A percentile compares a stretch with the other conserved stretches of the same genome.
Evolutionary conservation across 2,888 invertebrate genomes (phyloP).

Genomic region (Sinopyrophorus schimmeli): DNA sequence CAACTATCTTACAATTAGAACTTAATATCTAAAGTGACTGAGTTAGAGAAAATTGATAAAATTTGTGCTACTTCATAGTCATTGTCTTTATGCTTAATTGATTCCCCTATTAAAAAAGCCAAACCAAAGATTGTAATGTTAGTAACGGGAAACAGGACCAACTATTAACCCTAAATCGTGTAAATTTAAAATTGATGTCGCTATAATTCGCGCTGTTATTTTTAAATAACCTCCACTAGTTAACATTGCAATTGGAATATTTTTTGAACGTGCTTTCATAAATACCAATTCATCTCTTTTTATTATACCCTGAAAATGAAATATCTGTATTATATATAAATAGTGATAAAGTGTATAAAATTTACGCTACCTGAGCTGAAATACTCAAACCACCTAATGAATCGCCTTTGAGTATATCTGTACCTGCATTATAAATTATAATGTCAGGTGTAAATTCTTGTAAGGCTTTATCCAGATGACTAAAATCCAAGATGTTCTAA

Average conservation of each 20-base stretch:
- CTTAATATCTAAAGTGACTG: too few species aligned
- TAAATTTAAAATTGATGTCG: conserved; percentile 82
- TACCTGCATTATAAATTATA: conserved; percentile 92
- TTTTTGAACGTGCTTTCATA: conserved; percentile 62
- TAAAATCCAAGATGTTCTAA: conserved; percentile 50
- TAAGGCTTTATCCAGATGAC: conserved; percentile 69
- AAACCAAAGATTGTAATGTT: too few species aligned
- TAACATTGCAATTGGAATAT: conserved; percentile 82
- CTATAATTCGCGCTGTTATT: conserved; percentile 77
- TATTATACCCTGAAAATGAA: conserved; percentile 73
- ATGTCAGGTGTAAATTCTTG: conserved; percentile 76
- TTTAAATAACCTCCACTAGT: conserved; percentile 86
- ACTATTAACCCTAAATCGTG: conserved; percentile 62
- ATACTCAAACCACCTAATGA: conserved; percentile 74
- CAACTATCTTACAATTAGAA: too few species aligned
- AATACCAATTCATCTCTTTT: conserved; percentile 84
- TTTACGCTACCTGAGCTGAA: conserved; percentile 62
- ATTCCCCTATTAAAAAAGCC: too few species aligned
- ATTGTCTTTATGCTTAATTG: too few species aligned
- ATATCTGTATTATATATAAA: too few species aligned
- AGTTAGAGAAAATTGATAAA: too few species aligned
- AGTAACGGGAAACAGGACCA: conserved; percentile 38
- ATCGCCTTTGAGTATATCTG: conserved; percentile 80
- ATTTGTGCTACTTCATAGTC: too few species aligned
- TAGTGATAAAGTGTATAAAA: neutral